Evolutionary conservation across 2,888 invertebrate species (phyloP), one percentile per base, ranked within the genome.

Genomic region (Sphecodes monilicornis): DNA sequence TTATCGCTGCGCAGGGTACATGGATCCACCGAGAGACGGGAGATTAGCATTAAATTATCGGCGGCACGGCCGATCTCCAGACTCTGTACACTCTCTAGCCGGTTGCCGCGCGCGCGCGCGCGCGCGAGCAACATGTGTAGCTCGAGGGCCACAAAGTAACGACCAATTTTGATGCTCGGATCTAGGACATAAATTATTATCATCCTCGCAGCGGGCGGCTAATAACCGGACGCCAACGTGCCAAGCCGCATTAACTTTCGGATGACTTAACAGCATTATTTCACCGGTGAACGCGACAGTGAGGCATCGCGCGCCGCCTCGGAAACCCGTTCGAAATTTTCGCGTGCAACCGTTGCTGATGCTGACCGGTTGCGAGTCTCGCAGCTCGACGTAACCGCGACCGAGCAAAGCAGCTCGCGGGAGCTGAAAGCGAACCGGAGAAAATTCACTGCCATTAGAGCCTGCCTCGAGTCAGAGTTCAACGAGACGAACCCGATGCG

Each of bases 161-260:
- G 77, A 77, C 85, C 74, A 86, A 86, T 86, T 86, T 80, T 80
- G 80, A 74, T 54, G 50, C 85, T 69, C 64, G 73, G 70, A 85
- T 85, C 85, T 85, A 85, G 80, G 80, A 85, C 74, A 71, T 86
- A 86, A 86, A 86, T 86, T 86, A 86, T 80, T 86, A 86, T 75
- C 68, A 76, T 78, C 68, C 64, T 85, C 85, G 66, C 85, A 86
- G 85, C 85, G 43, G 85, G 85, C 68, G 85, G 75, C 68, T 86
- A 85, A 85, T 86, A 77, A 85, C 80, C 41, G 64, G 78, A 86
- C 85, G 78, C 76, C 85, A 75, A 77, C 73, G 85, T 84, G 85
- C 85, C 85, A 71, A 54, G 79, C 32, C 60, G 77, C 80, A 81
- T 86, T 86, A 86, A 86, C 85, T 85, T 85, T 85, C 75, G 80